Base-by-base conservation (phyloP, 2,888 invertebrate genomes). In the Lucinisca nassula region DNA sequence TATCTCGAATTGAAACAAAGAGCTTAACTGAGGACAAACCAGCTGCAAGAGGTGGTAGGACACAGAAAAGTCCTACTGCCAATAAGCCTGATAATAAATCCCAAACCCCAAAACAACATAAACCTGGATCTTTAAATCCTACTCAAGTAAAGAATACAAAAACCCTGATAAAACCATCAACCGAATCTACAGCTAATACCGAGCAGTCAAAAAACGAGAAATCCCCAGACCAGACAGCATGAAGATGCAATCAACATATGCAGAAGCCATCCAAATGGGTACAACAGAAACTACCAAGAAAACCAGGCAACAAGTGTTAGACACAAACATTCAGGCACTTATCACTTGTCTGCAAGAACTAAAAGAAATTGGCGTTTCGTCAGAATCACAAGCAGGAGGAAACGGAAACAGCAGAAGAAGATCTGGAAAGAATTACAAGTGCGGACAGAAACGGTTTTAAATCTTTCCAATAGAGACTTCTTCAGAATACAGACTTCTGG, bases 381-480 rank as follows among this genome's bases (percentile, higher is more conserved):
- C 40, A 37, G 81, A 75, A 75, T 61, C 14, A 61, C 2, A 67
- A 61, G 8, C 45, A 27, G 30, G 10, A 75, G 61, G 27, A 40
- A 58, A 40, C 75, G 75, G 81, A 81, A 75, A 61, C 24, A 81
- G n/a, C 24, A 74, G 32, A 81, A 75, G 61, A 80, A 81, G 35
- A 72, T 49, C 21, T 35, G 21, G n/a, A 35, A 40, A 35, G 35
- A 81, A 55, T 40, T 81, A 24, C 61, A 74, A n/a, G 14, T 40
- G 45, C 45, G 81, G 3, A 61, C 75, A 35, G 61, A 61, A 30
- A 81, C 81, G 27, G 81, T 81, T 55, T 67, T 81, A 75, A 75
- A 81, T 32, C 21, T 81, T 37, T 81, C 81, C 0, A 75, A 61
- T 14, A 38, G 45, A 32, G 17, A 14, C 12, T 17, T 81, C 0